Evolutionary conservation across 2,797 vertebrate genomes (phyloP).

Genomic region (Hyperoplus immaculatus): DNA sequence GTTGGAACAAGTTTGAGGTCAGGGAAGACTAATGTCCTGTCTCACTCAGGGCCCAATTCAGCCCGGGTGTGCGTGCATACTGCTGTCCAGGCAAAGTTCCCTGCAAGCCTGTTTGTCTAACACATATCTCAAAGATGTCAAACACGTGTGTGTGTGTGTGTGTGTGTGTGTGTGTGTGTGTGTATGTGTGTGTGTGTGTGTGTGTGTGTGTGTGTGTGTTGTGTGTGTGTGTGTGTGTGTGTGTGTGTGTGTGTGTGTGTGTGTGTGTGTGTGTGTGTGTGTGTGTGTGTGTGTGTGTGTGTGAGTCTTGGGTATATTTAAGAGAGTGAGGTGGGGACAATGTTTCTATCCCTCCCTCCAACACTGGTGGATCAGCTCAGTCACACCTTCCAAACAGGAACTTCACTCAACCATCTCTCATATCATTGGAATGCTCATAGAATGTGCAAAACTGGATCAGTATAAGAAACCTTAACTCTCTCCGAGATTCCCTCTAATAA

Average conservation of each 20-base stretch:
- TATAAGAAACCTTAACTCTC: constrained; percentile 14
- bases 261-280: too few relatives aligned
- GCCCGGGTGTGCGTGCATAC: neutral
- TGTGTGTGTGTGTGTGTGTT: too few relatives aligned
- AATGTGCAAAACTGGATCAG: constrained; percentile 20
- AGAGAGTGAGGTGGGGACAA: constrained; percentile 1
- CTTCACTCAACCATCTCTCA: constrained; percentile 49
- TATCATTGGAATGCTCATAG: constrained; percentile 53
- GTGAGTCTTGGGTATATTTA: constrained; percentile 35
- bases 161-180: neutral
- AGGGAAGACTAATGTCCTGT: constrained; percentile 24
- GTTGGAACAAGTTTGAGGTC: neutral
- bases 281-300: neutral
- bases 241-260: too few relatives aligned
- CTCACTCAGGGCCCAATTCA: neutral
- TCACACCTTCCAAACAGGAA: constrained; percentile 47
- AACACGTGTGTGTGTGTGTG: constrained; percentile 18
- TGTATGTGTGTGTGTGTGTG: too few relatives aligned
- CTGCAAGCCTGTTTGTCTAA: constrained; percentile 38
- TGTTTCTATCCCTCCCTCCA: constrained; percentile 55
- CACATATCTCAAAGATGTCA: constrained; percentile 49
- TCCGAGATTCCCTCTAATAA: constrained; percentile 4
- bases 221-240: too few relatives aligned
- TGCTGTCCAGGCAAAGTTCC: constrained; percentile 12
- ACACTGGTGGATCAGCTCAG: constrained; percentile 36